Evolutionary conservation across 2,888 invertebrate genomes (phyloP), one percentile per base, ranked within the genome.

Genomic region (Loripinus fragilis): DNA sequence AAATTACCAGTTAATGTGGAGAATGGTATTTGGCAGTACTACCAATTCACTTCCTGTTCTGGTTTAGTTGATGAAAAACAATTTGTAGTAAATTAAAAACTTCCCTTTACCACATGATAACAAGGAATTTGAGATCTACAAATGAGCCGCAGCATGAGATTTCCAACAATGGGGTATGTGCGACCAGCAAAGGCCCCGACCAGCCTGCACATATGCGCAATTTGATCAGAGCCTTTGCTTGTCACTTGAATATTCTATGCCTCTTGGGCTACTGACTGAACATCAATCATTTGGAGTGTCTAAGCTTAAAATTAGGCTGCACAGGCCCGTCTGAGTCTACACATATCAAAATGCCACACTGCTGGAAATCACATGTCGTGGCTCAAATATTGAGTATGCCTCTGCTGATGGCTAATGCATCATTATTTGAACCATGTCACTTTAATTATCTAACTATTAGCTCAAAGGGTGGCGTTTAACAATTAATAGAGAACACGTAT

Each of bases 21-120:
- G 25, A 55, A 23, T 10, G 5, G 25, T 28, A 55, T 55, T 55
- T 55, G 55, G 55, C 55, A 55, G 28, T 55, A 23, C 28, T 55
- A 55, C 55, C 55, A 55, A 55, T 55, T 25, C 28, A 55, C 55
- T 55, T 55, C 55, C 28, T 55, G 55, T 55, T 25, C 55, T 25
- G 55, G 48, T 10, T 5, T 17, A n/a, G 48, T 48, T 48, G 48
- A 48, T 10, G 48, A 15, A 3, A 5, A 48, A 5, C 48, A 48
- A 20, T 15, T 48, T 48, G 17, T 48, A 48, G 48, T 48, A n/a
- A 48, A 15, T 48, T 48, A 38, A 15, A 48, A 48, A 48, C 3
- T 20, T 48, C 20, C 48, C 48, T 48, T 17, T 48, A 10, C 20
- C 20, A 48, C 48, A 48, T 48, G 48, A 48, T 15, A 15, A 48